Conservation (phyloP, 2,888 invertebrate species). For the Noctua pronuba region DNA sequence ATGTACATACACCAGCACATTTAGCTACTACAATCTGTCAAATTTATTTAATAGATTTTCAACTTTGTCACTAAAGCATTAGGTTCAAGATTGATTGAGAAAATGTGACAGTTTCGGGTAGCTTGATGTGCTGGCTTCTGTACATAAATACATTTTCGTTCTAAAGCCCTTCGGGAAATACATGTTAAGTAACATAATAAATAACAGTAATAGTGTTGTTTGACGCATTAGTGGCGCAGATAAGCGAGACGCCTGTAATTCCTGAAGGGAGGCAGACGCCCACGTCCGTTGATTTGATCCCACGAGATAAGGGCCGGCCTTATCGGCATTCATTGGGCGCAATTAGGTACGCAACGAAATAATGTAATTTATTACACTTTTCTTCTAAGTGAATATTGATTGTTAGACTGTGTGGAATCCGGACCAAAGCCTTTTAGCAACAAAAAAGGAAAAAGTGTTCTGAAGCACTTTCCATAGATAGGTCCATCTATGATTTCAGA, state of each 20-base stretch:
- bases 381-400: neutral
- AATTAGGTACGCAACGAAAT: constrained; percentile 12
- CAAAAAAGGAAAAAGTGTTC: neutral
- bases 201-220: neutral
- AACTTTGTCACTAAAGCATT: too few species aligned
- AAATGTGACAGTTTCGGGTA: too few species aligned
- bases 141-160: neutral
- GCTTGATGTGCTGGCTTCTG: too few species aligned
- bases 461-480: neutral
- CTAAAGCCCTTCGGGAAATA: neutral
- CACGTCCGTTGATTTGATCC: constrained; percentile 38
- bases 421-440: neutral
- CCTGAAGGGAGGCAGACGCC: constrained; percentile 13
- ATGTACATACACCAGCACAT: too few species aligned
- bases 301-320: constrained; percentile 39
- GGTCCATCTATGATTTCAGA: neutral
- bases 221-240: neutral
- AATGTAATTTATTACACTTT: constrained; percentile 14
- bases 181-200: neutral
- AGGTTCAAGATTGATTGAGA: too few species aligned
- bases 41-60: too few species aligned
- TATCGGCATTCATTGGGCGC: constrained; percentile 30
- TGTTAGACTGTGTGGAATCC: neutral
- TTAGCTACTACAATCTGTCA: too few species aligned
- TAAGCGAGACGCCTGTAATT: constrained; percentile 7